These are phyloP conservation scores for Eristalinus aeneus DNA, from an alignment of 2,888 invertebrate species.

Conservation along the genomic window DNA sequence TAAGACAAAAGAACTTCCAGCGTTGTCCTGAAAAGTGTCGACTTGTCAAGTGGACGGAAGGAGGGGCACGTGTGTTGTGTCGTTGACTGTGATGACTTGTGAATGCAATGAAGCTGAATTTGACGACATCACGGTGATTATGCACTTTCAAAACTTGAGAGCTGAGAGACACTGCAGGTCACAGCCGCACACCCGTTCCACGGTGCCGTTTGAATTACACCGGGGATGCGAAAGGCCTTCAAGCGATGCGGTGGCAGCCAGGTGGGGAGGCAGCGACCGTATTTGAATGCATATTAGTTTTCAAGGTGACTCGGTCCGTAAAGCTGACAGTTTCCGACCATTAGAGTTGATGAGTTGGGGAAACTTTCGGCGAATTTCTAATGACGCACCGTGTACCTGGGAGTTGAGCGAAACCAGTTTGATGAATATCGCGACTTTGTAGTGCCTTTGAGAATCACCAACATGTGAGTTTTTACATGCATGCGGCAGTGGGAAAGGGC, in stretches of 20 bases:
- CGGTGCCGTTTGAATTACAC: constrained; percentile 6
- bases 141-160: constrained; percentile 9
- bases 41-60: constrained; percentile 42
- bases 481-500: not conserved
- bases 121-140: constrained; percentile 53
- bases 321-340: constrained; percentile 3
- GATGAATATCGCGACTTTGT: not conserved
- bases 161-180: not conserved
- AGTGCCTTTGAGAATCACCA: not conserved
- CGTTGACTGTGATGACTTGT: constrained; percentile 17
- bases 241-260: not conserved
- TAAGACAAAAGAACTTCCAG: constrained; percentile 46
- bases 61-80: constrained; percentile 3
- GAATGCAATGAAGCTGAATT: constrained; percentile 34
- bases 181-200: not conserved
- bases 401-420: not conserved
- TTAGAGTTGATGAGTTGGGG: constrained; percentile 13
- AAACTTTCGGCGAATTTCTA: constrained; percentile 8
- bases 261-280: no score
- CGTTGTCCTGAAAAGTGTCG: constrained; percentile 49
- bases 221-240: not conserved
- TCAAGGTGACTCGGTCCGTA: constrained; percentile 6
- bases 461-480: not conserved
- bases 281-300: constrained; percentile 34
- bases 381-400: not conserved